Evolutionary conservation across 2,797 vertebrate genomes (phyloP).

Genomic region (Cirrhinus mrigala): DNA sequence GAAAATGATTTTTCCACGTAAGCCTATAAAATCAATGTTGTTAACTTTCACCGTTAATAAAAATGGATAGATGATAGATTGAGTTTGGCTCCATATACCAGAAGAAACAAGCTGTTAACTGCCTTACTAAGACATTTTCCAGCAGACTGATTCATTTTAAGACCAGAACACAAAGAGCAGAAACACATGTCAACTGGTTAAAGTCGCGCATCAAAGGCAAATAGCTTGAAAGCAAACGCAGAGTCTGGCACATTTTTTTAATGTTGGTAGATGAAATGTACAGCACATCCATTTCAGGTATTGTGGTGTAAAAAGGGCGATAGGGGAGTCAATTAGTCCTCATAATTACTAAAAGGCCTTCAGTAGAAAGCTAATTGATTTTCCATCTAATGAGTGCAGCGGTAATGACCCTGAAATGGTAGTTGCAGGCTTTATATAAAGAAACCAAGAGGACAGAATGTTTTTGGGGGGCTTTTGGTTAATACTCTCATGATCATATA

Average conservation of each 20-base stretch:
- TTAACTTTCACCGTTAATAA: background rate
- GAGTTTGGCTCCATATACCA: background rate
- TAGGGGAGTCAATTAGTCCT: constrained; percentile 45
- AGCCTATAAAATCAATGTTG: background rate
- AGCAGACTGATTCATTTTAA: background rate
- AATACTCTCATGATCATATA: background rate
- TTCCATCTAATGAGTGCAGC: constrained; percentile 53
- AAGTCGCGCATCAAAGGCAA: constrained; percentile 10
- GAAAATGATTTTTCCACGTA: background rate
- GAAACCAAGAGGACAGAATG: constrained; percentile 9
- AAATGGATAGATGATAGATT: background rate
- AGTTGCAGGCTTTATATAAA: constrained; percentile 26
- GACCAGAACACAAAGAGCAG: background rate
- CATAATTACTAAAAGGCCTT: constrained; percentile 62
- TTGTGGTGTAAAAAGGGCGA: constrained; percentile 11
- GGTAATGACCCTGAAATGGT: constrained; percentile 53
- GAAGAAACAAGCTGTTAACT: background rate
- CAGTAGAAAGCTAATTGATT: constrained; percentile 59
- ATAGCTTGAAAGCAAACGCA: constrained; percentile 13
- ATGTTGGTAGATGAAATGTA: constrained; percentile 10
- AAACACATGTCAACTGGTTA: background rate
- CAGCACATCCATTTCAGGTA: constrained; percentile 39
- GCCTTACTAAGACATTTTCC: background rate
- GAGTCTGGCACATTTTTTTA: constrained; percentile 9
- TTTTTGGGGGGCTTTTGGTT: background rate